Evolutionary conservation across 2,888 invertebrate genomes (phyloP), one percentile per base, ranked within the genome.

Genomic region (Mythimna vitellina): DNA sequence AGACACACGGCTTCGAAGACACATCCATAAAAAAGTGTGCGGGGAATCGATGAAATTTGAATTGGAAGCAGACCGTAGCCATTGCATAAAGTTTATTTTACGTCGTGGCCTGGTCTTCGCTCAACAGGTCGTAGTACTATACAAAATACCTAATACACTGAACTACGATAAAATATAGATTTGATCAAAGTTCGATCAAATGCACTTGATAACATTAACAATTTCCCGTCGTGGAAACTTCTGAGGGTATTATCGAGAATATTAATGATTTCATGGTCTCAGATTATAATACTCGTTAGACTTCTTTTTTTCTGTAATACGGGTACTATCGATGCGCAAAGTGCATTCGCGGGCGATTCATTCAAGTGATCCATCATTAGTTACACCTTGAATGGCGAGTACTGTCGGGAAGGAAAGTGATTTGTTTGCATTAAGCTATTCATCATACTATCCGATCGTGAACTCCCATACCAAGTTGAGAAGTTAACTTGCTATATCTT

Each of bases 281-380:
- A 46, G 66, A 79, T 77, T 49, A 74, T 51, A 66, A 76, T 81
- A 64, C 56, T 42, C 57, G 62, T 63, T 66, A 49, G 5, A 20
- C 56, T 62, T 70, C 54, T 57, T 80, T 80, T 79, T 84, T 76
- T 75, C 22, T 65, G 54, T 73, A 64, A 75, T 70, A 49, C 35
- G 54, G 49, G 72, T 74, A 69, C 71, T 78, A 80, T 82, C 82
- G 76, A 67, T 68, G 75, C 73, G 75, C 65, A 78, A 78, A 82
- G 84, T 86, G 84, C 84, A 80, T 84, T 82, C 75, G 70, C 76
- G 66, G 62, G 70, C 77, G 78, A 82, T 76, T 83, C 80, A 85
- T 79, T 77, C 73, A 64, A 79, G 78, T 80, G 84, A 85, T 87
- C 75, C 80, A 85, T 87, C 87, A 87, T 85, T 83, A 85, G 82